phyloP scores from a whole-genome alignment of 2,888 invertebrate species.

The Idaea straminata region DNA sequence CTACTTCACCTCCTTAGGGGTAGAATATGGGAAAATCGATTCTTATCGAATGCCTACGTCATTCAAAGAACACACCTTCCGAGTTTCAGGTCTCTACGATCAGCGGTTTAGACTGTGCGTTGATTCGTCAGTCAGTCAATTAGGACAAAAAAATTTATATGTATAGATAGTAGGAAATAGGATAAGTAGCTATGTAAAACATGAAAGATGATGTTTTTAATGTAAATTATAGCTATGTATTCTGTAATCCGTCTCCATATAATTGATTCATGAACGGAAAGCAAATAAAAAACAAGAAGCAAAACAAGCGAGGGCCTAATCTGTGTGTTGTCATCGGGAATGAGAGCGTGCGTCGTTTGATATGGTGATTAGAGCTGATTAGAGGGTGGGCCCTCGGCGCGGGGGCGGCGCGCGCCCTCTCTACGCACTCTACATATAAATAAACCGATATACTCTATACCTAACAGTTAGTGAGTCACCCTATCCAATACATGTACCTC shows the following conservation, averaged over 20 bases:
- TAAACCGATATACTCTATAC: constrained; percentile 71
- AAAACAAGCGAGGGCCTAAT: constrained; percentile 55
- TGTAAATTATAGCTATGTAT: not conserved
- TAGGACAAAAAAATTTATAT: no score
- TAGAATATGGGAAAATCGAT: no score
- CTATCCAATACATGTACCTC: constrained; percentile 40
- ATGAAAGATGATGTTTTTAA: no score
- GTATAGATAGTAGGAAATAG: no score
- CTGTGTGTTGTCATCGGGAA: constrained; percentile 75
- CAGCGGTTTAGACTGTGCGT: no score
- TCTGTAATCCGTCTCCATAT: constrained; percentile 3
- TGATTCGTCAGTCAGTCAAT: no score
- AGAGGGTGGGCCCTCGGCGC: constrained; percentile 46
- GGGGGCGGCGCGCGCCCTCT: constrained; percentile 54
- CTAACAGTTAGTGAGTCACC: constrained; percentile 50
- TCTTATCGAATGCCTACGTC: no score
- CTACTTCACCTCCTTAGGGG: no score
- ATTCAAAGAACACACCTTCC: no score
- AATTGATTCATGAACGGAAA: constrained; percentile 14
- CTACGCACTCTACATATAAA: constrained; percentile 75
- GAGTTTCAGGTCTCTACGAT: no score
- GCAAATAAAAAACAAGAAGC: constrained; percentile 39
- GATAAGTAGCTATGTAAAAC: no score
- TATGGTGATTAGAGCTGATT: constrained; percentile 80
- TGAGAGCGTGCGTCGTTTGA: constrained; percentile 77